Percentiles rank a stretch among this genome's conserved stretches.
Conservation (phyloP, 2,113 vertebrate genomes). For the Eublepharis macularius region DNA sequence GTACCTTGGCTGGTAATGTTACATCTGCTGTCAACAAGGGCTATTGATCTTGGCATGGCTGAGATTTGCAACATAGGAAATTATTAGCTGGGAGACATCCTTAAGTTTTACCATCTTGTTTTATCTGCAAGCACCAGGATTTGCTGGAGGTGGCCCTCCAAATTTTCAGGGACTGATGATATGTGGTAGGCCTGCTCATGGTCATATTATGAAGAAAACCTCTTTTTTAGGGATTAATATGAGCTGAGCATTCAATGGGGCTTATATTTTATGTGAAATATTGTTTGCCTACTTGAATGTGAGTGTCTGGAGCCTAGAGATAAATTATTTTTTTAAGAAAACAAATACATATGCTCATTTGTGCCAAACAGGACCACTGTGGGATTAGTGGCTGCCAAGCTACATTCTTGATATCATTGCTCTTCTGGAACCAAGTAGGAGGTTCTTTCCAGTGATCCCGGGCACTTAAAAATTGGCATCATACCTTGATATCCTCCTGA, state of each 20-base stretch:
- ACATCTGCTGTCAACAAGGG: not conserved
- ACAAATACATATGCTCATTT: slow-evolving; percentile 1
- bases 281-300: not conserved
- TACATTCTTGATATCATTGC: slow-evolving; percentile 3
- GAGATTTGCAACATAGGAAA: not conserved
- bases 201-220: not conserved
- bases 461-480: not conserved
- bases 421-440: not conserved
- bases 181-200: not conserved
- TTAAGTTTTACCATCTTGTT: not conserved
- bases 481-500: not conserved
- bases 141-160: not conserved
- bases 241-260: not conserved
- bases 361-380: not conserved
- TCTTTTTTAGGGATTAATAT: not conserved
- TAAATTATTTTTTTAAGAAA: not conserved
- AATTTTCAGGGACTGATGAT: not conserved
- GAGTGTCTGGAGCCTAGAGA: not conserved
- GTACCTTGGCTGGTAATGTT: not conserved
- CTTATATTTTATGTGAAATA: not conserved
- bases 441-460: not conserved
- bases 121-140: not conserved
- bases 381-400: not conserved
- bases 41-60: not conserved
- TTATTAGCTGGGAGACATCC: not conserved